Evolutionary conservation across 2,888 invertebrate genomes (phyloP).

Genomic region (Campopleginae sp.): DNA sequence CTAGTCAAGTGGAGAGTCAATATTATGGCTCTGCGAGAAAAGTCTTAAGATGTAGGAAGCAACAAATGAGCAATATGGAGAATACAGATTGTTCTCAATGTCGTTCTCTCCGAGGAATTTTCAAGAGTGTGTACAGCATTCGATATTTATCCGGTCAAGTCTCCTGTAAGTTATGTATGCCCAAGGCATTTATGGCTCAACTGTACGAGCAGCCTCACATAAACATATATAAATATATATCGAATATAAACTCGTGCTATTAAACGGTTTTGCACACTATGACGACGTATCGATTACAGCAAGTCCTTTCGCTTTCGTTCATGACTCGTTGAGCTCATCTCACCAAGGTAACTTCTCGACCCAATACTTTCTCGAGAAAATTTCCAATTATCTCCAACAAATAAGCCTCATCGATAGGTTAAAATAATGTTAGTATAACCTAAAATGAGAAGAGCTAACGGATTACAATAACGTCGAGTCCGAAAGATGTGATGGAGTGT

Average conservation of each 20-base stretch:
- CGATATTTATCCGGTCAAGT: conserved; percentile 26
- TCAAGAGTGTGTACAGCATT: conserved; percentile 43
- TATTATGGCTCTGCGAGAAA: not conserved
- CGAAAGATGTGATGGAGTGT: not conserved
- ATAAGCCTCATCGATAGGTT: not conserved
- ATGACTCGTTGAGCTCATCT: conserved; percentile 48
- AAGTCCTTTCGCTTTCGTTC: conserved; percentile 63
- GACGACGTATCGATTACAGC: conserved; percentile 62
- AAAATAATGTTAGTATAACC: not conserved
- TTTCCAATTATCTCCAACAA: conserved; percentile 11
- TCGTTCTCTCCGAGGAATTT: conserved; percentile 43
- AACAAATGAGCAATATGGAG: not conserved
- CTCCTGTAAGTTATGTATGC: conserved; percentile 39
- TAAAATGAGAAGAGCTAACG: not conserved
- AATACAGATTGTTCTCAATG: conserved; percentile 3
- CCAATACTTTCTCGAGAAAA: conserved; percentile 45
- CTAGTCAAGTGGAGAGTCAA: not conserved
- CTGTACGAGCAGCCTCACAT: conserved; percentile 6
- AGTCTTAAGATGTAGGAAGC: not conserved
- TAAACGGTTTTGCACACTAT: conserved; percentile 52
- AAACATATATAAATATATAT: conserved; percentile 11
- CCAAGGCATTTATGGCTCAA: conserved; percentile 57
- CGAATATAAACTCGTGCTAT: conserved; percentile 43
- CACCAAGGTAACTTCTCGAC: conserved; percentile 19
- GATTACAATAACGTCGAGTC: not conserved